phyloP scores from a whole-genome alignment of 2,888 invertebrate species.

The Liodrosophila aerea region DNA sequence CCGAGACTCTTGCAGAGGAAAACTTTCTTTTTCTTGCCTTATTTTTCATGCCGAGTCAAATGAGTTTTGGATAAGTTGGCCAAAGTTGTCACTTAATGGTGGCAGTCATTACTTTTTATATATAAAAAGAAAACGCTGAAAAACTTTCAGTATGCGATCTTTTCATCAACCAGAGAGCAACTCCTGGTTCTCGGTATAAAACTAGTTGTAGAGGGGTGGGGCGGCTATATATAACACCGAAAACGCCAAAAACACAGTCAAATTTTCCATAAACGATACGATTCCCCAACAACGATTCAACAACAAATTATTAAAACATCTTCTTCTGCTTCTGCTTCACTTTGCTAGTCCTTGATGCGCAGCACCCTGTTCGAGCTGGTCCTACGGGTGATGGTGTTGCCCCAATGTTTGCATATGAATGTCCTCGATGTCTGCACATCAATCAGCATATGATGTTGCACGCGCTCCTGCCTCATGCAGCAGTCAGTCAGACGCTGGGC shows the following conservation, averaged over 20 bases:
- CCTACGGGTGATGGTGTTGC: constrained; percentile 1
- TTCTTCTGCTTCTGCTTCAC: background rate
- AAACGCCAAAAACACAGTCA: constrained; percentile 7
- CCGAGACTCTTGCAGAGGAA: constrained; percentile 3
- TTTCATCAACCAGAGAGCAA: too few species aligned
- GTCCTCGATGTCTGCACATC: constrained; percentile 19
- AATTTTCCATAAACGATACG: constrained; percentile 11
- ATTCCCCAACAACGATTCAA: background rate
- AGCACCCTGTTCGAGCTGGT: background rate
- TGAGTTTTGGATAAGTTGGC: constrained; percentile 63
- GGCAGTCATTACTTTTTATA: constrained; percentile 54
- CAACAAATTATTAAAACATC: background rate
- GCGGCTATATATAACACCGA: too few species aligned
- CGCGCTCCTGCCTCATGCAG: constrained; percentile 34
- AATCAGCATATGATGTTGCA: constrained; percentile 39
- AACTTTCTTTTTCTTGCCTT: constrained; percentile 65
- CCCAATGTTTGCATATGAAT: constrained; percentile 38
- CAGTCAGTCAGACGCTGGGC: constrained; percentile 38
- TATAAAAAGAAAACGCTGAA: constrained; percentile 52
- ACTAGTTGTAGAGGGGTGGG: too few species aligned
- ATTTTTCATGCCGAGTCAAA: constrained; percentile 72
- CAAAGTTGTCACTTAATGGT: constrained; percentile 61
- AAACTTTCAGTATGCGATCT: background rate
- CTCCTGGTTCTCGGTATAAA: too few species aligned
- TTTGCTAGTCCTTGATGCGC: constrained; percentile 8